phyloP scores from a whole-genome alignment of 2,888 invertebrate species.

The Tenodera sinensis region DNA sequence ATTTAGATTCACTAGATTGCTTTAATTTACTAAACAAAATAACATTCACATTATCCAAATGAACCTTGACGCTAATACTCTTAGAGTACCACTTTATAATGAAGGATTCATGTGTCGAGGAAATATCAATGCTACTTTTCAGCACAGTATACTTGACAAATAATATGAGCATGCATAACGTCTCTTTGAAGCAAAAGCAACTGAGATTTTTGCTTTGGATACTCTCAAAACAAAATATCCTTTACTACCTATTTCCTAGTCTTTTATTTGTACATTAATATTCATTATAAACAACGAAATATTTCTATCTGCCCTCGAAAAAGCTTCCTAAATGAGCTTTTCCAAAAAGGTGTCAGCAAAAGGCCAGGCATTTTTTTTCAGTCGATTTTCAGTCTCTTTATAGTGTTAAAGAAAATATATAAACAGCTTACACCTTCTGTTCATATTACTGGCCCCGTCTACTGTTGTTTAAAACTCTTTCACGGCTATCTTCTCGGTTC shows the following conservation, averaged over 20 bases:
- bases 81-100: too few relatives aligned
- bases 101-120: not conserved
- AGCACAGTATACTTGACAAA: too few relatives aligned
- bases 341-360: not conserved
- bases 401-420: not conserved
- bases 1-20: not conserved
- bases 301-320: not conserved
- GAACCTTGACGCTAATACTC: too few relatives aligned
- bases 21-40: too few relatives aligned
- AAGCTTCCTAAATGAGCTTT: not conserved
- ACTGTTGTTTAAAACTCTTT: slow-evolving; percentile 44
- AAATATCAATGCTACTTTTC: too few relatives aligned
- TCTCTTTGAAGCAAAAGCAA: not conserved
- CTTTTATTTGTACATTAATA: not conserved
- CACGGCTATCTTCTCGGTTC: slow-evolving; percentile 65
- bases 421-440: not conserved
- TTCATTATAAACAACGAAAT: not conserved
- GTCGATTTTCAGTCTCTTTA: not conserved
- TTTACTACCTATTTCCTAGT: not conserved
- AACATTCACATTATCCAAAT: too few relatives aligned
- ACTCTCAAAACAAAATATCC: not conserved
- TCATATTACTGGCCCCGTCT: slow-evolving; percentile 17
- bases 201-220: not conserved
- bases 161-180: too few relatives aligned
- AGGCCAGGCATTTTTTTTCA: not conserved